Conservation (phyloP, 1,140 invertebrate species). For the Drosophila tristis region DNA sequence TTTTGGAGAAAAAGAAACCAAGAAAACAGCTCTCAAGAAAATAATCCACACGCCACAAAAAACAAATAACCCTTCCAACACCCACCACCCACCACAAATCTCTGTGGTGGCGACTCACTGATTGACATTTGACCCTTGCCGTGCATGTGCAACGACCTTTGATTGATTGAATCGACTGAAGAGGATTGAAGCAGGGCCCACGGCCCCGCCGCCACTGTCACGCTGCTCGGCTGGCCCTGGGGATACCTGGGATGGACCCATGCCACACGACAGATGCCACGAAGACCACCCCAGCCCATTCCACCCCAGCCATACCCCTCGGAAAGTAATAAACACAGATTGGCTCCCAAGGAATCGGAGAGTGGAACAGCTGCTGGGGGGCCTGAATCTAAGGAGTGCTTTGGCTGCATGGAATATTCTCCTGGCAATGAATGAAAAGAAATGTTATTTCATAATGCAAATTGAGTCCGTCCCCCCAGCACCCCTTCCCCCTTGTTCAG, state of each 20-base stretch:
- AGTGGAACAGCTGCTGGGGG: constrained; percentile 23
- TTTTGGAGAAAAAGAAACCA: neutral
- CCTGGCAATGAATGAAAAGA: constrained; percentile 47
- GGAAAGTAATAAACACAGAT: constrained; percentile 66
- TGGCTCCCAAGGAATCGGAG: constrained; percentile 26
- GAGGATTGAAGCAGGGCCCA: neutral
- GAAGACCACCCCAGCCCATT: too few species aligned
- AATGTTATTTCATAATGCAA: constrained; percentile 82
- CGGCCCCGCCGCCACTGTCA: too few species aligned
- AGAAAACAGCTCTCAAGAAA: neutral
- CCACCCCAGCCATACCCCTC: neutral
- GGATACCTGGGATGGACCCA: neutral
- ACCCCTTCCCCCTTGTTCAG: too few species aligned
- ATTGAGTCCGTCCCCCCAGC: constrained; percentile 50
- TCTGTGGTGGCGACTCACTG: constrained; percentile 2
- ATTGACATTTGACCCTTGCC: constrained; percentile 26
- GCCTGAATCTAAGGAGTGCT: constrained; percentile 39
- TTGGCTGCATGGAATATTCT: constrained; percentile 13
- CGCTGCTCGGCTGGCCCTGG: neutral
- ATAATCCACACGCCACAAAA: neutral
- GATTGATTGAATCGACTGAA: constrained; percentile 42
- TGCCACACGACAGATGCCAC: neutral
- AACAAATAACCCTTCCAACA: neutral
- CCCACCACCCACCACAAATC: too few species aligned
- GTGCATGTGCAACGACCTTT: constrained; percentile 42